phyloP scores from a whole-genome alignment of 2,113 vertebrate species.

The Myotis lucifugus region DNA sequence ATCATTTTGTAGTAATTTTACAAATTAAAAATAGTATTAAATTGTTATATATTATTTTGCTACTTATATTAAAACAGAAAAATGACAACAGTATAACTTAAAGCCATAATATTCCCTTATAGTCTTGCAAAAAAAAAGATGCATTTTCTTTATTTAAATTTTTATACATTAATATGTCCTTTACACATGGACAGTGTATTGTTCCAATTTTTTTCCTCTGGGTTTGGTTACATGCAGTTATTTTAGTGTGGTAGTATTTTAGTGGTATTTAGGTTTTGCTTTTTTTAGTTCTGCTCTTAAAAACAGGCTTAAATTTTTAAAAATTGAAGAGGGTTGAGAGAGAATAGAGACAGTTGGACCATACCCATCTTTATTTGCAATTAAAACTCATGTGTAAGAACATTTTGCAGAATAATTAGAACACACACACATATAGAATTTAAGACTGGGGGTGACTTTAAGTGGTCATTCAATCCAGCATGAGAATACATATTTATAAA shows the following conservation, averaged over 20 bases:
- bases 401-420: conserved; percentile 1
- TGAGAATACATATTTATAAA: conserved; percentile 56
- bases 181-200: neutral
- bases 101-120: neutral
- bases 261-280: conserved; percentile 24
- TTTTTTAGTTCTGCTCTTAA: conserved; percentile 7
- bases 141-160: neutral
- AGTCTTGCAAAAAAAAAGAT: conserved; percentile 3
- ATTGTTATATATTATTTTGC: neutral
- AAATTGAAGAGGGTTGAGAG: neutral
- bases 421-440: neutral
- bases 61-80: neutral
- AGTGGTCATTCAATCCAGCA: conserved; percentile 21
- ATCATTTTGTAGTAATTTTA: conserved; percentile 1
- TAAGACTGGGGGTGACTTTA: neutral
- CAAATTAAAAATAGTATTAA: neutral
- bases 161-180: neutral
- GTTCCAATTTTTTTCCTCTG: neutral
- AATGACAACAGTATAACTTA: neutral
- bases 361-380: neutral
- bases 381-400: neutral
- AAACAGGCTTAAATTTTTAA: conserved; percentile 40
- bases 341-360: neutral
- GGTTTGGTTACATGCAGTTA: neutral
- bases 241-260: conserved; percentile 36